Base-by-base conservation (phyloP, 2,888 invertebrate genomes). In the Allygus modestus region DNA sequence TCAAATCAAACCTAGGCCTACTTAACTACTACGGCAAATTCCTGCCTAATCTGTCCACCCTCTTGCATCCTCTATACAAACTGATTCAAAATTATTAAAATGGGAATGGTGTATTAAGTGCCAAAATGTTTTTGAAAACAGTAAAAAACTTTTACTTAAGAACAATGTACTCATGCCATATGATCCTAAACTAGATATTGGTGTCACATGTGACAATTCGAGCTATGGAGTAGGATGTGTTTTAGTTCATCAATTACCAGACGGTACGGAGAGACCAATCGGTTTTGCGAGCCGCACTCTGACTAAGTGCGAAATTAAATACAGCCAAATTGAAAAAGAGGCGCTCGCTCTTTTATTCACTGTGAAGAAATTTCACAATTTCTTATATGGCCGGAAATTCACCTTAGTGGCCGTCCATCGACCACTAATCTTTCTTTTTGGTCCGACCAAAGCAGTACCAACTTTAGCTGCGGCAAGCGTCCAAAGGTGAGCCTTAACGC, bases 321-420 rank as follows among this genome's bases (percentile, higher is more conserved):
- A 75, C 51, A 54, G 83, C 17, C 83, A 85, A 77, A 83, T 85
- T 28, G 85, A 85, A 28, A 82, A 85, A 46, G 85, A 85, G 61
- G 54, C 73, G n/a, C 23, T 85, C 26, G 85, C 85, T 28, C 37
- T 85, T 33, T 9, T 83, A 0, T 85, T 77, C 77, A 31, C 77
- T 12, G 83, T 69, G 23, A 58, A 65, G 31, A 85, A 83, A 46
- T 85, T 85, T 61, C 85, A 85, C 37, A 33, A 85, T 61, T 85
- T 73, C 51, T 37, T 85, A 33, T 83, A 85, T 65, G 85, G 85
- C 33, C 33, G 46, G 12, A 73, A 73, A 73, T 73, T 69, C n/a
- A 69, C 73, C 4, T 20, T 43, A 17, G 73, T 73, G 12, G 41
- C 73, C 9, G 73, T 41, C 23, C 73, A 73, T 23, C 31, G 43